These are phyloP conservation scores for Stenurella melanura DNA, from an alignment of 2,888 invertebrate genomes.

Conservation along the genomic window DNA sequence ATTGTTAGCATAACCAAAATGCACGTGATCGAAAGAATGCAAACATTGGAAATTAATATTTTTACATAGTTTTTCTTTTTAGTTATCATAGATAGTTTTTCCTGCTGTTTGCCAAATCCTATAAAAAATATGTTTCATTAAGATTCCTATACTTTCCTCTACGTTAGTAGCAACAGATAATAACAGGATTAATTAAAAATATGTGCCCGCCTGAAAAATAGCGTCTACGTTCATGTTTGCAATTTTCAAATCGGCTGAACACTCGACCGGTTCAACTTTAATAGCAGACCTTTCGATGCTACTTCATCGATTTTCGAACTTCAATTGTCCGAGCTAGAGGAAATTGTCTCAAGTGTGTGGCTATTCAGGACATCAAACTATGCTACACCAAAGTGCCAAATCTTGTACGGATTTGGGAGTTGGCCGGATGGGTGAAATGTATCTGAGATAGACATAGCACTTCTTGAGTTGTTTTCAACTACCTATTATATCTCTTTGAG, in stretches of 20 bases:
- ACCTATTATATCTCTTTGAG: background rate
- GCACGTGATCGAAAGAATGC: too few relatives aligned
- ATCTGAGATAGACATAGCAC: constrained; percentile 24
- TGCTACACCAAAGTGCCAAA: constrained; percentile 53
- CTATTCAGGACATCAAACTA: constrained; percentile 47
- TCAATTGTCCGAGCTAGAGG: constrained; percentile 50
- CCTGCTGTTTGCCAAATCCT: too few relatives aligned
- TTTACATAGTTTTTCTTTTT: too few relatives aligned
- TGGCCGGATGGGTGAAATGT: constrained; percentile 34
- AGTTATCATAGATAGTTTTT: too few relatives aligned
- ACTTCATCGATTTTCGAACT: constrained; percentile 41
- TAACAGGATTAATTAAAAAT: too few relatives aligned
- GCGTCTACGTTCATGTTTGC: constrained; percentile 23
- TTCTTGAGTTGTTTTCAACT: constrained; percentile 12
- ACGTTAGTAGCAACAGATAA: too few relatives aligned
- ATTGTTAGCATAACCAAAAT: too few relatives aligned
- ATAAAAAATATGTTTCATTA: too few relatives aligned
- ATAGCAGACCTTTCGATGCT: constrained; percentile 35
- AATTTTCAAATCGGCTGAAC: constrained; percentile 26
- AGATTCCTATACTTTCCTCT: too few relatives aligned
- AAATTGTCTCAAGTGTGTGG: constrained; percentile 54
- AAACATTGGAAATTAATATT: too few relatives aligned
- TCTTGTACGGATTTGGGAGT: constrained; percentile 55
- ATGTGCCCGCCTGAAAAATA: background rate
- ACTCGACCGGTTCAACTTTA: constrained; percentile 35